Percentiles rank a stretch among this genome's conserved stretches.
These are phyloP conservation scores for Nomia melanderi DNA, from an alignment of 1,140 invertebrate genomes.

Conservation along the genomic window DNA sequence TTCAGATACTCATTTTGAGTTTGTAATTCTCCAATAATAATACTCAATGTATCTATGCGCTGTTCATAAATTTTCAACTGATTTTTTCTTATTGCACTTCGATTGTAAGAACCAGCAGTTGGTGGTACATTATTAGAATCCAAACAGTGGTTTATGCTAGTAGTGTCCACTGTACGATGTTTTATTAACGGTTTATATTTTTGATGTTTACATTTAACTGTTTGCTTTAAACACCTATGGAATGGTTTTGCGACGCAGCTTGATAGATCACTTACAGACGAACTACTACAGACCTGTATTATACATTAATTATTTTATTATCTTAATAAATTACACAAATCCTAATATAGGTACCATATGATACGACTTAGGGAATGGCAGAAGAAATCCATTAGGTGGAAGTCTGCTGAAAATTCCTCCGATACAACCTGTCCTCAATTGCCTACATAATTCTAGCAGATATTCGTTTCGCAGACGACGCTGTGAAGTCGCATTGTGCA, in stretches of 20 bases:
- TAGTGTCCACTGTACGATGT: conserved; percentile 1
- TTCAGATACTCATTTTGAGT: conserved; percentile 63
- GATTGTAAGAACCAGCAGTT: conserved; percentile 27
- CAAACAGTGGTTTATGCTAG: not conserved
- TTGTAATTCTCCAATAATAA: conserved; percentile 58
- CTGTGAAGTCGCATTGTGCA: conserved; percentile 65
- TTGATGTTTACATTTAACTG: conserved; percentile 21
- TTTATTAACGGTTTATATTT: not conserved
- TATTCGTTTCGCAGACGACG: conserved; percentile 75
- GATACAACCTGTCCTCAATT: conserved; percentile 69
- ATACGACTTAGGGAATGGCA: conserved; percentile 49
- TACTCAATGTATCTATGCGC: conserved; percentile 53
- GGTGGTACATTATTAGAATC: conserved; percentile 1
- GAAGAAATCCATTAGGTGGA: conserved; percentile 66
- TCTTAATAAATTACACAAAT: conserved; percentile 10
- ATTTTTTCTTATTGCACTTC: conserved; percentile 29
- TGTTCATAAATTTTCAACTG: conserved; percentile 49
- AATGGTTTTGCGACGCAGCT: conserved; percentile 39
- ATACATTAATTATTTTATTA: conserved; percentile 12
- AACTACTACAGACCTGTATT: conserved; percentile 51
- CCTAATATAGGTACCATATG: conserved; percentile 48
- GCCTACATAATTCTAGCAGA: conserved; percentile 71
- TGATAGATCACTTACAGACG: conserved; percentile 60
- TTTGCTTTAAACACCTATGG: conserved; percentile 27
- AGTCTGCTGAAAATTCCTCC: conserved; percentile 70